phyloP scores from a whole-genome alignment of 2,797 vertebrate genomes.

The Octomys mimax region DNA sequence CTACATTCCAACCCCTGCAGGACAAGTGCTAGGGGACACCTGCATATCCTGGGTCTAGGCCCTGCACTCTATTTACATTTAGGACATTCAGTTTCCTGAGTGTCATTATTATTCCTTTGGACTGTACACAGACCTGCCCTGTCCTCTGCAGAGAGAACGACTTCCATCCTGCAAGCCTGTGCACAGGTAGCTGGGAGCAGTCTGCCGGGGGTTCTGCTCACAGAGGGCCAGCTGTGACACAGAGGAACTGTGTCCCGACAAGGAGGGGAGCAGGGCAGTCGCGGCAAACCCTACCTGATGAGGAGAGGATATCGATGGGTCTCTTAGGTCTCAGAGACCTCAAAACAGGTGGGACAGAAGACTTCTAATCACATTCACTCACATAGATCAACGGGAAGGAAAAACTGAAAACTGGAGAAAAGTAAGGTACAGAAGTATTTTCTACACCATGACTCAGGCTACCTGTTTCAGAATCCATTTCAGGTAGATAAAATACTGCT shows the following conservation, averaged over 20 bases:
- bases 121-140: constrained; percentile 16
- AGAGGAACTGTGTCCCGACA: not conserved
- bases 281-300: not conserved
- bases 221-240: not conserved
- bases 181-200: not conserved
- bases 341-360: not conserved
- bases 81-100: not conserved
- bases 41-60: not conserved
- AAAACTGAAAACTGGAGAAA: not conserved
- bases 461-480: not conserved
- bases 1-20: not conserved
- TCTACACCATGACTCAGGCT: not conserved
- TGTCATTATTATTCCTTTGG: not conserved
- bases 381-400: not conserved
- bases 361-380: not conserved
- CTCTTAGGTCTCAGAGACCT: not conserved
- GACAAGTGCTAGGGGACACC: not conserved
- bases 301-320: not conserved
- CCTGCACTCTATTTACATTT: not conserved
- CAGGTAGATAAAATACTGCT: not conserved
- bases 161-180: not conserved
- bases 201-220: not conserved
- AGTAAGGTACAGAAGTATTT: not conserved
- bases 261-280: not conserved
- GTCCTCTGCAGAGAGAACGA: not conserved